A percentile compares a stretch with the other conserved stretches of the same genome.
These are phyloP conservation scores for Furnarius figulus DNA, from an alignment of 2,113 vertebrate genomes.

Conservation along the genomic window DNA sequence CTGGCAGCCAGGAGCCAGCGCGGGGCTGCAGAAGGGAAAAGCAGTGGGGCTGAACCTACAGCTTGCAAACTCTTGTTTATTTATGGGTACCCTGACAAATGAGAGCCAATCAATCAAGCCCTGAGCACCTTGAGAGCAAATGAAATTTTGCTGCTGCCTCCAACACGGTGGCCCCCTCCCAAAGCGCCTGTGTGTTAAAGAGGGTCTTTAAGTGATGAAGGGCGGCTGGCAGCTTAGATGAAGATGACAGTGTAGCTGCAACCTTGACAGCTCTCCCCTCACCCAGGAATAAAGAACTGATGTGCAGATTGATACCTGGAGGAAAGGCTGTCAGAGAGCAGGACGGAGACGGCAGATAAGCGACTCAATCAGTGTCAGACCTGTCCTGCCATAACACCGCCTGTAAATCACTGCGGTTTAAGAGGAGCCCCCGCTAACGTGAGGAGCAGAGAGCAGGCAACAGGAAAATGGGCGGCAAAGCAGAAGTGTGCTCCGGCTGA, in stretches of 20 bases:
- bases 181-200: not conserved
- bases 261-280: conserved; percentile 58
- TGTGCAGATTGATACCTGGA: conserved; percentile 66
- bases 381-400: conserved; percentile 38
- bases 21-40: not conserved
- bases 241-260: conserved; percentile 64
- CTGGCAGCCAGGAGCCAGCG: fast-evolving
- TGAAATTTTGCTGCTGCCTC: not conserved
- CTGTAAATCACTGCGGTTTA: conserved; percentile 63
- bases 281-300: conserved; percentile 47
- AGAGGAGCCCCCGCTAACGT: not conserved
- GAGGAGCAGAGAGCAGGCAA: conserved; percentile 3
- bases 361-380: conserved; percentile 75
- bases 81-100: not conserved
- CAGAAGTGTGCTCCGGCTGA: not conserved
- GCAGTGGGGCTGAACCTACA: not conserved
- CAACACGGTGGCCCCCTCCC: not conserved
- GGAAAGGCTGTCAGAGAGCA: conserved; percentile 60
- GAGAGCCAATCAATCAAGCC: not conserved
- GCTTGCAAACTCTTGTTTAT: not conserved
- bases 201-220: conserved; percentile 26
- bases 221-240: conserved; percentile 54
- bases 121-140: not conserved
- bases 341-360: conserved; percentile 62
- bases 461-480: not conserved